Base-by-base conservation (phyloP, 1,140 invertebrate genomes). In the Parasteatoda tepidariorum region DNA sequence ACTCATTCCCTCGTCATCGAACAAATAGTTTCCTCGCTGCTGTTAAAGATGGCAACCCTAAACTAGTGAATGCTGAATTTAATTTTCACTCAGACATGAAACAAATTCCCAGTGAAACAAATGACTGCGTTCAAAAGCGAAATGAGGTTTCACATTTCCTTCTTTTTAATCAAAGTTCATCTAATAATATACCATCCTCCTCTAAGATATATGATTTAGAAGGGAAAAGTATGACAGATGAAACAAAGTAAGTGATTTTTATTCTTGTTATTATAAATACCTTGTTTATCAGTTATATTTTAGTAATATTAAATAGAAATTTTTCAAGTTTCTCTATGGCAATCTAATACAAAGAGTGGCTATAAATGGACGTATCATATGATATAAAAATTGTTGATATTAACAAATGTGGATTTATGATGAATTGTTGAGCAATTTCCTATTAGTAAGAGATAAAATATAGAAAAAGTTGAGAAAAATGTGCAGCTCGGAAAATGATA, bases 1-100 rank as follows among this genome's bases (percentile, higher is more conserved):
- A 76, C 33, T 66, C 74, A 1, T 76, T 28, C 31, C 74, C 74
- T 30, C 59, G 74, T 54, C 74, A 76, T 31, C 33, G 74, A 66
- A 76, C 74, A 6, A 76, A 76, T 22, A 76, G 74, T 31, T 76
- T 76, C 31, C 54, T 76, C 30, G 22, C 59, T 3, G 74, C 74
- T 22, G 74, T 76, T 22, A 76, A 76, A 31, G 74, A 76, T 3
- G 74, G 74, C 0, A 76, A 76, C 31, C 61, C 74, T 4, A 76
- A 76, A 54, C 54, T 76, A 22, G 41, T 76, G 5, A 38, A 76
- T 66, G 74, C 61, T 28, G 34, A 54, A 48, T 26, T 26, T 28
- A 34, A 70, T 18, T 38, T 26, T 15, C 22, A 26, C 13, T 24
- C 38, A 28, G 67, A 18, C 15, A 70, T 48, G 34, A 70, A 70